Base-by-base conservation (phyloP, 2,113 vertebrate species). In the Actenoides lindsayi region DNA sequence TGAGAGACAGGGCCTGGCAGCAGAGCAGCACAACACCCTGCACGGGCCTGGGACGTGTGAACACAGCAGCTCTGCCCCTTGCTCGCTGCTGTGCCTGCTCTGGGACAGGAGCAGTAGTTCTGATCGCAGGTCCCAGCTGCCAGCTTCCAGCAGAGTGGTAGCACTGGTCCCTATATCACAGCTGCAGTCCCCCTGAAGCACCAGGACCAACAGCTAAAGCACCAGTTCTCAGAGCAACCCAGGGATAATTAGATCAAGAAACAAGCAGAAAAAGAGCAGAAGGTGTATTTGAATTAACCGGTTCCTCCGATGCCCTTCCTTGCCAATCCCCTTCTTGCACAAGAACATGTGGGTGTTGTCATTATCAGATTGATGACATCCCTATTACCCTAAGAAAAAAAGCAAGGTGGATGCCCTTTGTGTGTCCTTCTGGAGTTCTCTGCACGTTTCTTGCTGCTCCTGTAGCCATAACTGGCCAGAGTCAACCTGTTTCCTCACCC, bases 301-400 rank as follows among this genome's bases (percentile, higher is more conserved):
- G 69, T 81, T 89, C 80, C 89, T 89, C 89, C 86, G 48, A n/a
- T 80, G 89, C 46, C n/a, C 53, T 92, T 79, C 69, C 56, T 83
- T 84, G 53, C 90, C 83, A 96, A 89, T 90, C 86, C 33, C 27
- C 60, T 74, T 57, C 70, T 81, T 82, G 31, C 24, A 75, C 0
- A 0, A 89, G 83, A 92, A 90, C 13, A 28, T 39, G 73, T n/a
- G n/a, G n/a, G n/a, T n/a, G n/a, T n/a, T n/a, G n/a, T n/a, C n/a
- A n/a, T n/a, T n/a, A n/a, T n/a, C n/a, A n/a, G n/a, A n/a, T n/a
- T n/a, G n/a, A n/a, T n/a, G n/a, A n/a, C 93, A 44, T 31, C 18
- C 39, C 83, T 78, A 89, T 90, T 68, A 86, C 33, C 83, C 53
- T 68, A 41, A 68, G 59, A 46, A 88, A 74, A 89, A 56, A 94